These are phyloP conservation scores for Sigmodon hispidus DNA, from an alignment of 2,113 vertebrate genomes.

Conservation along the genomic window DNA sequence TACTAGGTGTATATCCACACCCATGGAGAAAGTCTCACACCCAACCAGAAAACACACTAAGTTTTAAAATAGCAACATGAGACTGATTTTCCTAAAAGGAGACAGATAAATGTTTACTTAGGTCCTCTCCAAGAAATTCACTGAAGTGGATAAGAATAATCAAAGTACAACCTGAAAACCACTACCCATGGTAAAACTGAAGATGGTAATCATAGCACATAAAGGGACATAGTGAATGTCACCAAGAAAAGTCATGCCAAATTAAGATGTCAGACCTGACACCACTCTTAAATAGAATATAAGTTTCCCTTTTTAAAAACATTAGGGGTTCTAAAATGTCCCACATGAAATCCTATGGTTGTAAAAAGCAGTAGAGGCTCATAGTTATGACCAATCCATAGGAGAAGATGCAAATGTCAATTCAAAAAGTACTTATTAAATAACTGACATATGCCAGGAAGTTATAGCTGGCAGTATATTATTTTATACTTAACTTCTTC, in stretches of 20 bases:
- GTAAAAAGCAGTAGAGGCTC: neutral
- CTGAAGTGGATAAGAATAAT: neutral
- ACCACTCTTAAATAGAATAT: neutral
- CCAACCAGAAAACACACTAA: neutral
- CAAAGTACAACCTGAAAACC: neutral
- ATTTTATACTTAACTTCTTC: neutral
- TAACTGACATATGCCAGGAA: neutral
- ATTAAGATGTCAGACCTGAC: neutral
- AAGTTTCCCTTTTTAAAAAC: neutral
- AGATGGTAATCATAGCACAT: neutral
- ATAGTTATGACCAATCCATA: neutral
- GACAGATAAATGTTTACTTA: neutral
- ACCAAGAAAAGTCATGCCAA: neutral
- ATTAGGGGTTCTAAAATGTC: neutral
- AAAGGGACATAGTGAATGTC: neutral
- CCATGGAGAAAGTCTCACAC: neutral
- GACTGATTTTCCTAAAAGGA: neutral
- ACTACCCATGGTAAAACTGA: neutral
- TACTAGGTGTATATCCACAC: neutral
- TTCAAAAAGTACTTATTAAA: neutral
- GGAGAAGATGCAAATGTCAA: neutral
- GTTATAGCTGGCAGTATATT: neutral
- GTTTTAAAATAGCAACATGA: neutral
- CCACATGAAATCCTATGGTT: neutral
- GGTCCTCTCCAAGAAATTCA: neutral